Conservation (phyloP, 2,888 invertebrate genomes). For the Drosophila yooni region DNA sequence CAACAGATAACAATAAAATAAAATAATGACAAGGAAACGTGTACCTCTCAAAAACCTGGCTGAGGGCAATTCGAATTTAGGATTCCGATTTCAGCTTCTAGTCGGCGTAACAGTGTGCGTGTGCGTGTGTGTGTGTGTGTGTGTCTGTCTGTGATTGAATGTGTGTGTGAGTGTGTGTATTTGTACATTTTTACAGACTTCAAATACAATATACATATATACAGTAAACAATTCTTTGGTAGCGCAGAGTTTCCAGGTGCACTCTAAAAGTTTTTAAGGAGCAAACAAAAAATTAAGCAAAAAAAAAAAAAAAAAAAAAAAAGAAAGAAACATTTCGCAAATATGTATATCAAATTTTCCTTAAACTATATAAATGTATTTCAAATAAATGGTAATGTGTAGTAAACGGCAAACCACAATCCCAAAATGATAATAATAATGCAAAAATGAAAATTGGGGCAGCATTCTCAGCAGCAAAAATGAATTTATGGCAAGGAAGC, state of each 20-base stretch:
- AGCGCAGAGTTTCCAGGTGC: slow-evolving; percentile 15
- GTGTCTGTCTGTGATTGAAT: slow-evolving; percentile 4
- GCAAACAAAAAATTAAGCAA: slow-evolving; percentile 2
- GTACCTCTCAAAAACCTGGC: slow-evolving; percentile 78
- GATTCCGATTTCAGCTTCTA: slow-evolving; percentile 56
- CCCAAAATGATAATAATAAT: neutral
- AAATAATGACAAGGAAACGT: slow-evolving; percentile 75
- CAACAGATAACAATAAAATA: slow-evolving; percentile 39
- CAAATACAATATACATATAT: slow-evolving; percentile 19
- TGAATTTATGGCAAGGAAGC: slow-evolving; percentile 41
- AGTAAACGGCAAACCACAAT: slow-evolving; percentile 34
- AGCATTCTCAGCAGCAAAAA: slow-evolving; percentile 39
- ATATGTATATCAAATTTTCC: slow-evolving; percentile 13
- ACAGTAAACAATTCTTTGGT: slow-evolving; percentile 23
- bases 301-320: neutral
- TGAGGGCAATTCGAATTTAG: slow-evolving; percentile 54
- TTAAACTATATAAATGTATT: slow-evolving; percentile 47
- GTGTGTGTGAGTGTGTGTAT: slow-evolving; percentile 34
- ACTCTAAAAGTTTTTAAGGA: slow-evolving; percentile 29
- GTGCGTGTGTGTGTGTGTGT: neutral
- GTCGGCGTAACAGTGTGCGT: slow-evolving; percentile 27
- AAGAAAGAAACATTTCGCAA: slow-evolving; percentile 4
- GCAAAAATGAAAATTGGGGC: slow-evolving; percentile 6
- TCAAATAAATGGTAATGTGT: slow-evolving; percentile 45
- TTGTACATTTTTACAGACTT: slow-evolving; percentile 61